Evolutionary conservation across 2,888 invertebrate species (phyloP).

Genomic region (Macroteleia sp.): DNA sequence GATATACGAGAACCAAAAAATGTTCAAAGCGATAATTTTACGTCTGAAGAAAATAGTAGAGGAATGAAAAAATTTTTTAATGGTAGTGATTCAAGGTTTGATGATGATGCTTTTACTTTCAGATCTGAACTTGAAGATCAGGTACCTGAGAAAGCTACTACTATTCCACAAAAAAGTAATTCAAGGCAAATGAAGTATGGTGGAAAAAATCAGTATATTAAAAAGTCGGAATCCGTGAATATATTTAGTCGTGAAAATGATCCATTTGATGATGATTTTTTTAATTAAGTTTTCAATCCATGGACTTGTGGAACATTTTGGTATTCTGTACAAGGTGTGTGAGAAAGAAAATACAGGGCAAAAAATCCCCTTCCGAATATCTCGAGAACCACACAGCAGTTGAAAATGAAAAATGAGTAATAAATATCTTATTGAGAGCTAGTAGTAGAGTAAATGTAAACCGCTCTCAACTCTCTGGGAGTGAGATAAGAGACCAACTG

Average conservation of each 20-base stretch:
- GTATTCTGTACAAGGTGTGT: no score
- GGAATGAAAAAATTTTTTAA: slow-evolving; percentile 77
- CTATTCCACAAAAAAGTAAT: slow-evolving; percentile 74
- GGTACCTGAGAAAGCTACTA: slow-evolving; percentile 76
- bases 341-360: no score
- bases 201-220: slow-evolving; percentile 87
- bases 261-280: slow-evolving; percentile 96
- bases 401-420: no score
- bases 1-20: slow-evolving; percentile 69
- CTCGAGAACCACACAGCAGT: no score
- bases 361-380: no score
- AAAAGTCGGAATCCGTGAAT: slow-evolving; percentile 95
- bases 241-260: slow-evolving; percentile 94
- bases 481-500: no score
- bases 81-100: slow-evolving; percentile 77
- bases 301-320: no score
- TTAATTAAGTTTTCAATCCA: slow-evolving; percentile 85
- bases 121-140: slow-evolving; percentile 79
- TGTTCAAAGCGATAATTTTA: slow-evolving; percentile 71
- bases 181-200: slow-evolving; percentile 82
- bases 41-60: slow-evolving; percentile 71
- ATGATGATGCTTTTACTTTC: slow-evolving; percentile 79
- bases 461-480: no score
- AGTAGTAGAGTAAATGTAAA: no score
- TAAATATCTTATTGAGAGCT: no score